Percentiles rank a stretch among this genome's conserved stretches.
These are phyloP conservation scores for Lasioglossum baleicum DNA, from an alignment of 1,140 invertebrate genomes.

Conservation along the genomic window DNA sequence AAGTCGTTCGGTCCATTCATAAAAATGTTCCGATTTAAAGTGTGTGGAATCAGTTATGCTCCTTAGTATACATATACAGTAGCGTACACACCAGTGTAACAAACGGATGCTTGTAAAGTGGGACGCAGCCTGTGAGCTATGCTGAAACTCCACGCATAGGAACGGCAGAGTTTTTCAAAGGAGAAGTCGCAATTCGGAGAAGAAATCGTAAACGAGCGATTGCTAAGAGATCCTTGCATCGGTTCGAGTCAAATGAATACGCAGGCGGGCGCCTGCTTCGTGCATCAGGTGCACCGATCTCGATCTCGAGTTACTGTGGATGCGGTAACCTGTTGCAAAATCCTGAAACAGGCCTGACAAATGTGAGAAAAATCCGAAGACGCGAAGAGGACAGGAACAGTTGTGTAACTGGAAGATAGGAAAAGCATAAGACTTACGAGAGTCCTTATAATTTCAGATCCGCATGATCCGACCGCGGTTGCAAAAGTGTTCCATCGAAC, in stretches of 20 bases:
- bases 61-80: too few species aligned
- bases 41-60: too few species aligned
- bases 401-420: neutral
- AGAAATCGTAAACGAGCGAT: neutral
- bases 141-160: too few species aligned
- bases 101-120: too few species aligned
- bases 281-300: conserved; percentile 19
- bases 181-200: neutral
- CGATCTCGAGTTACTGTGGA: conserved; percentile 28
- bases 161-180: too few species aligned
- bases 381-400: conserved; percentile 9
- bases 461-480: too few species aligned
- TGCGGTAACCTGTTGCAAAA: conserved; percentile 17
- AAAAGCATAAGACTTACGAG: conserved; percentile 7
- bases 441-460: neutral
- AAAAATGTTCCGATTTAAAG: too few species aligned
- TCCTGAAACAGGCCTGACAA: conserved; percentile 7
- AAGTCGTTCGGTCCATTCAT: too few species aligned
- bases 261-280: neutral
- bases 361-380: neutral
- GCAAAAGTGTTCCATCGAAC: too few species aligned
- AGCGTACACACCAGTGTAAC: too few species aligned
- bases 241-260: neutral
- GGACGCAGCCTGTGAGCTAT: too few species aligned
- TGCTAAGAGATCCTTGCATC: neutral